Conservation (phyloP, 2,797 vertebrate genomes). For the Gymnoscopelus microlampas region DNA sequence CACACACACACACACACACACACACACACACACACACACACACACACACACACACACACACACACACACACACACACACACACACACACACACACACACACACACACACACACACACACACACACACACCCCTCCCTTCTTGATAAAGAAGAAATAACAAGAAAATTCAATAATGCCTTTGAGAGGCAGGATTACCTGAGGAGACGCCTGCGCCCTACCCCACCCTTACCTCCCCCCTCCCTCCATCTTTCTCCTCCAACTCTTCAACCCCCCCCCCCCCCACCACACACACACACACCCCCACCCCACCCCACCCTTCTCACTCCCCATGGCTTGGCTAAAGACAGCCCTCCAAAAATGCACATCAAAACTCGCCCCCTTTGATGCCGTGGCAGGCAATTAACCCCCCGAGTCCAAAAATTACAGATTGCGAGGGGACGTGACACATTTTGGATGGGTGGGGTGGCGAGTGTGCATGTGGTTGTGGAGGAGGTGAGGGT, state of each 20-base stretch:
- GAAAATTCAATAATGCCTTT: conserved; percentile 88
- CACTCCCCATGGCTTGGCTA: conserved; percentile 79
- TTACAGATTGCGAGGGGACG: conserved; percentile 79
- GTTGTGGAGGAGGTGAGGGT: conserved; percentile 30
- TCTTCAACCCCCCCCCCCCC: conserved; percentile 13
- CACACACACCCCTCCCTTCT: conserved; percentile 71
- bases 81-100: conserved; percentile 42
- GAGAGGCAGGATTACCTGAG: conserved; percentile 89
- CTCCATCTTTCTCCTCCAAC: background rate
- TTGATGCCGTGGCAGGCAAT: conserved; percentile 86
- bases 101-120: conserved; percentile 29
- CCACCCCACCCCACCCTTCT: conserved; percentile 72
- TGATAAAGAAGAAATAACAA: conserved; percentile 86
- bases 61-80: conserved; percentile 55
- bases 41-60: conserved; percentile 62
- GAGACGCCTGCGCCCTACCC: conserved; percentile 78
- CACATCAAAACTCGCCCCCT: conserved; percentile 84
- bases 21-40: conserved; percentile 61
- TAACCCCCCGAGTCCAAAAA: conserved; percentile 81
- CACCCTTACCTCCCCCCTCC: conserved; percentile 22
- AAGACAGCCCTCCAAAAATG: conserved; percentile 85
- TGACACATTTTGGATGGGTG: conserved; percentile 78
- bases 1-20: conserved; percentile 62
- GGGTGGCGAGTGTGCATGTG: conserved; percentile 68
- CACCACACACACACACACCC: conserved; percentile 67